Base-by-base conservation (phyloP, 2,113 vertebrate genomes). In the Scatophagus argus region DNA sequence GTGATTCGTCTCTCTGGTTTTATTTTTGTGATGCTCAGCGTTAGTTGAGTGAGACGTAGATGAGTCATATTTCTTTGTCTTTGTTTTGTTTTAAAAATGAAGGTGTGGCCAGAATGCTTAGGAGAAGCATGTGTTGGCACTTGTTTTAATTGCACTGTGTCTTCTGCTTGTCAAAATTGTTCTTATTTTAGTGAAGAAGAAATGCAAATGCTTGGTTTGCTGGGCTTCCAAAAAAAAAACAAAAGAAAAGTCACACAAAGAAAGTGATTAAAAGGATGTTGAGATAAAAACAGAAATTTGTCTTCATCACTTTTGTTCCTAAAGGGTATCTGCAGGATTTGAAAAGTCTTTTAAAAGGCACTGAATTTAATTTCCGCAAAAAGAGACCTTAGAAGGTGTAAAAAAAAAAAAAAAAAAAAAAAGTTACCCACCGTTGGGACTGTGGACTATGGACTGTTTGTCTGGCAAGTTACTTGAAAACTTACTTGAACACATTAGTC, bases 221-320 rank as follows among this genome's bases (percentile, higher is more conserved):
- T 73, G 36, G 11, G 1, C 43, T 49, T 74, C 43, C 46, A 43
- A 68, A 51, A 68, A 68, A 59, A 74, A 65, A 32, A 38, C 46
- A 43, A 68, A 51, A 68, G 64, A 59, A 74, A 65, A 32, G 43
- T 61, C 21, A 23, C 39, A 55, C 13, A 74, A 82, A 9, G 34
- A 54, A 72, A 67, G 21, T 34, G 13, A 89, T 85, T 83, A 79
- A 79, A 89, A 81, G 19, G 4, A 68, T 47, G 27, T 73, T 32
- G 17, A 52, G 14, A 47, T 32, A 25, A 39, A 47, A 69, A n/a
- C 12, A 25, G 16, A 25, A n/a, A 59, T 77, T 38, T 44, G 27
- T 65, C 47, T 73, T 58, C 16, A 8, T 85, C 31, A 3, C 14
- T 67, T n/a, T 62, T 55, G 17, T 19, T 23, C 46, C 43, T 11